phyloP scores from a whole-genome alignment of 1,140 invertebrate genomes.

The Diprion similis region DNA sequence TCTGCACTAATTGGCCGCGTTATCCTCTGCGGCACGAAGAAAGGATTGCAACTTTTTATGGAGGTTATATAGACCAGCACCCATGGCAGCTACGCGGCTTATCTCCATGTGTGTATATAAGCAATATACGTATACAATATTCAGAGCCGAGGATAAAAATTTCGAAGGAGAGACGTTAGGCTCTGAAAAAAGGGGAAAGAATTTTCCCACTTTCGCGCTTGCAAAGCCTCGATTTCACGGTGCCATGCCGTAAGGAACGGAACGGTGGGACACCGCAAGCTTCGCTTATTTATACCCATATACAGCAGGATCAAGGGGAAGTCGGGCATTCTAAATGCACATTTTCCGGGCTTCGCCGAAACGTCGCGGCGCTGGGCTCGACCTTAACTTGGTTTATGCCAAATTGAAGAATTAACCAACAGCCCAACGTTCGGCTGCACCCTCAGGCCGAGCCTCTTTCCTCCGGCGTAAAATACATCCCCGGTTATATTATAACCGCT shows the following conservation, averaged over 20 bases:
- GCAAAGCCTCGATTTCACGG: not conserved
- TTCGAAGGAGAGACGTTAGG: too few relatives aligned
- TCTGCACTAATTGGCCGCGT: too few relatives aligned
- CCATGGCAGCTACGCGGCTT: too few relatives aligned
- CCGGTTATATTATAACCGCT: too few relatives aligned
- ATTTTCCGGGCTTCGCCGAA: slow-evolving; percentile 2
- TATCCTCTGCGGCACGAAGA: too few relatives aligned
- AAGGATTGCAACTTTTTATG: too few relatives aligned
- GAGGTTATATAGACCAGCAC: too few relatives aligned
- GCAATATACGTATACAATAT: too few relatives aligned
- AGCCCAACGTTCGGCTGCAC: not conserved
- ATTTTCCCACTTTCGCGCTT: not conserved
- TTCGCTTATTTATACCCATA: not conserved
- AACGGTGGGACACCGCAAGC: not conserved
- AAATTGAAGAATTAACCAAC: slow-evolving; percentile 8
- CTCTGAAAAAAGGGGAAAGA: not conserved
- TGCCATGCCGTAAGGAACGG: not conserved
- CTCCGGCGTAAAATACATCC: too few relatives aligned
- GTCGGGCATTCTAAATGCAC: not conserved
- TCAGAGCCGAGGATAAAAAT: too few relatives aligned
- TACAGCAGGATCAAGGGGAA: not conserved
- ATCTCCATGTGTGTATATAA: too few relatives aligned
- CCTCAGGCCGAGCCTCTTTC: too few relatives aligned
- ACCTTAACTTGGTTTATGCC: not conserved
- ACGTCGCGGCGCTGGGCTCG: not conserved